Conservation (phyloP, 1,140 invertebrate species). For the Zaprionus gabonicus region DNA sequence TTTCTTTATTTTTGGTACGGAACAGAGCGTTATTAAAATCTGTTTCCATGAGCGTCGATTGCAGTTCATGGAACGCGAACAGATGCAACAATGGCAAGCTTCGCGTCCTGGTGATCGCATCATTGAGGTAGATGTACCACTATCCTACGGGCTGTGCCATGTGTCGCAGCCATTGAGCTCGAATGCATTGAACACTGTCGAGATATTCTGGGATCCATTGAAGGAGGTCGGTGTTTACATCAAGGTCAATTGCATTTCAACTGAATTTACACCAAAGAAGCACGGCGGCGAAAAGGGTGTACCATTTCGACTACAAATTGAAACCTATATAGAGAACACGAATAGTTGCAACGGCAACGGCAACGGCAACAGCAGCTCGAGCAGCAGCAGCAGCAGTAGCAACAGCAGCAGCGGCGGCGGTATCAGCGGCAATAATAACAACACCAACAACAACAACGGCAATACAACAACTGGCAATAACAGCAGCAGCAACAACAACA, state of each 20-base stretch:
- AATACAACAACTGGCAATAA: constrained; percentile 3
- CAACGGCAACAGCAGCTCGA: constrained; percentile 41
- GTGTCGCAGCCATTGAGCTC: constrained; percentile 89
- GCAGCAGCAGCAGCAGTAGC: constrained; percentile 21
- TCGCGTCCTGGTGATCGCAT: constrained; percentile 95
- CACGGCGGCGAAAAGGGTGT: constrained; percentile 99
- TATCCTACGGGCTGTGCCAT: constrained; percentile 96
- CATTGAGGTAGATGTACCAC: constrained; percentile 95
- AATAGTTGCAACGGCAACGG: constrained; percentile 42
- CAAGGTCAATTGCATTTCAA: constrained; percentile 98
- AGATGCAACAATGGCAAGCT: constrained; percentile 95
- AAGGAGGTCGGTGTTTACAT: constrained; percentile 98
- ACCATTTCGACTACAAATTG: constrained; percentile 97
- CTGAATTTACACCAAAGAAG: constrained; percentile 98
- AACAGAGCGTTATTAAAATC: constrained; percentile 93
- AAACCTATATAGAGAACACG: constrained; percentile 89
- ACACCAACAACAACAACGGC: constrained; percentile 38
- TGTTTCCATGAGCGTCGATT: constrained; percentile 98
- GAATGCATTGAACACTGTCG: constrained; percentile 91
- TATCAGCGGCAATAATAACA: constrained; percentile 5
- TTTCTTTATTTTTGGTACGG: neutral
- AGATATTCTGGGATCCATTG: constrained; percentile 97
- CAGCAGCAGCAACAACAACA: constrained; percentile 37
- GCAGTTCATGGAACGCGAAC: constrained; percentile 97
- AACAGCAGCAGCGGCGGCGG: constrained; percentile 26